Conservation (phyloP, 2,888 invertebrate genomes). For the Drosophila buzzatii region DNA sequence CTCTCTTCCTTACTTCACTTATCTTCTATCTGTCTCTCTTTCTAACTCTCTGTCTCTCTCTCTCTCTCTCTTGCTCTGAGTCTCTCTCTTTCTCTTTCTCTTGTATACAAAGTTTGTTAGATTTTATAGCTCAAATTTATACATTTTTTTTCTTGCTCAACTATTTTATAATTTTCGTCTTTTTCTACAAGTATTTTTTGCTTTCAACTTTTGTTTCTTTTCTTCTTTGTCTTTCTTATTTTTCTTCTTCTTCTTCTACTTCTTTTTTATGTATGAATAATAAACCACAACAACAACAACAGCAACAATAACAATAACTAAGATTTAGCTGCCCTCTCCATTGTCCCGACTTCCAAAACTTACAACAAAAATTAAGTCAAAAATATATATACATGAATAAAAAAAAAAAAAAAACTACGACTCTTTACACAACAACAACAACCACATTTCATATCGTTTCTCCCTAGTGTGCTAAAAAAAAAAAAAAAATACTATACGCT, state of each 20-base stretch:
- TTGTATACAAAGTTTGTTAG: constrained; percentile 41
- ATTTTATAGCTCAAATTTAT: constrained; percentile 43
- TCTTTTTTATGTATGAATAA: constrained; percentile 36
- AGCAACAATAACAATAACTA: constrained; percentile 53
- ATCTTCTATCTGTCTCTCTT: constrained; percentile 23
- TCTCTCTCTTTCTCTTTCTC: constrained; percentile 2
- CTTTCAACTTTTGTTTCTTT: constrained; percentile 9
- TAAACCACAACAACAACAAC: constrained; percentile 56
- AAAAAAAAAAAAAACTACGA: constrained; percentile 26
- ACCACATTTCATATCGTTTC: constrained; percentile 78
- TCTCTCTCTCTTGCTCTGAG: constrained; percentile 29
- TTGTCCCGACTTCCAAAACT: constrained; percentile 46
- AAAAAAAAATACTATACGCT: constrained; percentile 32
- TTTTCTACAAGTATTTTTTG: constrained; percentile 19
- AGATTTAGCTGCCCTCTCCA: constrained; percentile 51
- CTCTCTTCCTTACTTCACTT: constrained; percentile 41
- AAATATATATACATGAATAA: background rate
- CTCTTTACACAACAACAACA: constrained; percentile 73
- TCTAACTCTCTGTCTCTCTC: constrained; percentile 22
- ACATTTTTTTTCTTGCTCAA: constrained; percentile 24
- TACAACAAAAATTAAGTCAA: constrained; percentile 27
- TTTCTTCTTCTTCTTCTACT: background rate
- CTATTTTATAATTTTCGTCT: constrained; percentile 24
- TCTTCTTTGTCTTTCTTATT: constrained; percentile 5
- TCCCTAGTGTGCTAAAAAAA: constrained; percentile 31